phyloP scores from a whole-genome alignment of 2,888 invertebrate species.

The Eupithecia exiguata region DNA sequence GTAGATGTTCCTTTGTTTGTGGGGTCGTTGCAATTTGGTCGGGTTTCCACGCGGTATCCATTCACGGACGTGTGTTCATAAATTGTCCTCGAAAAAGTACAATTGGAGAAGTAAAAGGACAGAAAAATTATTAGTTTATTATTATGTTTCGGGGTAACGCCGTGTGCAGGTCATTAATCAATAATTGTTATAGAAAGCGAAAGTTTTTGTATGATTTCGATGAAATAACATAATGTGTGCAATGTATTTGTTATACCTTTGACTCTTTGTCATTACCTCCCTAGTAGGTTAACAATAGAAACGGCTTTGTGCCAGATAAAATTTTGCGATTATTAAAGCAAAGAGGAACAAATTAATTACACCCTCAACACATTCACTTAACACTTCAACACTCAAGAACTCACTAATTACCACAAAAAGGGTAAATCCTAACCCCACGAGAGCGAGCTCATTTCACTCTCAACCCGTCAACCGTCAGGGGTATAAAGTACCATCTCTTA shows the following conservation, averaged over 20 bases:
- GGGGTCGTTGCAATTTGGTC: conserved; percentile 18
- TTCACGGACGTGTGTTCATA: conserved; percentile 60
- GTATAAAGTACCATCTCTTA: conserved; percentile 58
- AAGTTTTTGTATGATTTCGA: conserved; percentile 3
- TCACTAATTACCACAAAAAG: conserved; percentile 26
- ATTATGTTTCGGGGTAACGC: conserved; percentile 51
- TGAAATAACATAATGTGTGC: background rate
- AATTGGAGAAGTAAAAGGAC: conserved; percentile 56
- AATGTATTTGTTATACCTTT: background rate
- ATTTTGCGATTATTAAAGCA: background rate
- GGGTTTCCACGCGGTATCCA: conserved; percentile 48
- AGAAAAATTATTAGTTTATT: conserved; percentile 55
- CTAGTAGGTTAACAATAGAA: background rate
- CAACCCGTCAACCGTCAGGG: conserved; percentile 49
- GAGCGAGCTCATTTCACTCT: conserved; percentile 38
- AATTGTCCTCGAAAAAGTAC: conserved; percentile 61
- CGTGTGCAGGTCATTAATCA: conserved; percentile 44
- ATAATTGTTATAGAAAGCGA: conserved; percentile 25
- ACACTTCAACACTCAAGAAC: conserved; percentile 16
- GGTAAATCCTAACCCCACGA: conserved; percentile 6
- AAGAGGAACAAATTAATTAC: conserved; percentile 3
- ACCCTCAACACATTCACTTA: conserved; percentile 3
- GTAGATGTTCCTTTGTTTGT: conserved; percentile 24
- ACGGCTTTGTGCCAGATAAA: background rate
- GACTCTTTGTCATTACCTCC: background rate